Conservation (phyloP, 1,140 invertebrate genomes). For the Hylaeus volcanicus region DNA sequence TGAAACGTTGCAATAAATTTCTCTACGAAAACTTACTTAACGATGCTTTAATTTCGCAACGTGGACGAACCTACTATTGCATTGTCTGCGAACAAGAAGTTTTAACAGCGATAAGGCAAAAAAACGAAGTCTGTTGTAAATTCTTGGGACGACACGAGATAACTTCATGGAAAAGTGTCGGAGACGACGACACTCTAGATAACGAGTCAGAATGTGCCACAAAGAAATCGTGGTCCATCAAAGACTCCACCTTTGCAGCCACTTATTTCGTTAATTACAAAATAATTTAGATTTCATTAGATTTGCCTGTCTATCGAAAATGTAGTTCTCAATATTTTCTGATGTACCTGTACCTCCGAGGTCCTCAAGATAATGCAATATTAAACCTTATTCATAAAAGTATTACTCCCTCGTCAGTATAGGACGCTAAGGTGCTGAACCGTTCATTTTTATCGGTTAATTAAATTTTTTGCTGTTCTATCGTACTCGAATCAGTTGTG, state of each 20-base stretch:
- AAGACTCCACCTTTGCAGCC: neutral
- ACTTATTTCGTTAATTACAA: neutral
- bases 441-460: too few relatives aligned
- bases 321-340: neutral
- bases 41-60: neutral
- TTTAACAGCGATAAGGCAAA: slow-evolving; percentile 12
- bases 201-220: slow-evolving; percentile 11
- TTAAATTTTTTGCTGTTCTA: too few relatives aligned
- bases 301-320: neutral
- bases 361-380: too few relatives aligned
- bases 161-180: slow-evolving; percentile 33
- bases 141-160: slow-evolving; percentile 35
- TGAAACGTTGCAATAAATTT: too few relatives aligned
- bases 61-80: neutral
- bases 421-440: too few relatives aligned
- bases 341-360: neutral
- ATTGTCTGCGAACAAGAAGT: neutral
- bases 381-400: too few relatives aligned
- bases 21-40: neutral
- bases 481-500: too few relatives aligned
- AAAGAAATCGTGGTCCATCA: neutral
- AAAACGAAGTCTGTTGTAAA: slow-evolving; percentile 35
- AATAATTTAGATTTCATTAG: neutral
- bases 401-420: too few relatives aligned
- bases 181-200: slow-evolving; percentile 33